Conservation (phyloP, 2,888 invertebrate genomes). For the Tipula confusa region DNA sequence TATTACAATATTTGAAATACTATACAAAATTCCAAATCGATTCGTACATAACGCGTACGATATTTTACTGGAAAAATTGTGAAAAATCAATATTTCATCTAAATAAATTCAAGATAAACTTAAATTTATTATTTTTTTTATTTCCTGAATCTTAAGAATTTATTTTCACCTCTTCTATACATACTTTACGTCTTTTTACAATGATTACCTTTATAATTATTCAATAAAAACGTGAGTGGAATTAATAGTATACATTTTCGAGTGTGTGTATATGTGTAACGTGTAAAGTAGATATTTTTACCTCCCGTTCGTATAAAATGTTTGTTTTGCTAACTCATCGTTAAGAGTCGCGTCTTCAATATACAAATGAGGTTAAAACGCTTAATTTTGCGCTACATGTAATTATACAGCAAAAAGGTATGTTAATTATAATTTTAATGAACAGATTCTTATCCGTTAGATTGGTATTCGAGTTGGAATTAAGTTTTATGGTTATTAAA, state of each 20-base stretch:
- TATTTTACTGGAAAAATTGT: background rate
- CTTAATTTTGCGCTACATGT: background rate
- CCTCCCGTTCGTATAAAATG: background rate
- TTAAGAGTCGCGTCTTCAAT: background rate
- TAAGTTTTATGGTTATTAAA: too few species aligned
- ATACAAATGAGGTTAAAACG: background rate
- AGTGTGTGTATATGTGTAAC: background rate
- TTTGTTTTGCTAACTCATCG: background rate
- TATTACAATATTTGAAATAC: background rate
- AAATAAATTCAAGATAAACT: background rate
- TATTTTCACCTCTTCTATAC: background rate
- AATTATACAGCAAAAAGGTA: too few species aligned
- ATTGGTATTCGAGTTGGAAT: too few species aligned
- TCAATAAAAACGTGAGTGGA: slow-evolving; percentile 25
- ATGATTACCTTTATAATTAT: slow-evolving; percentile 20
- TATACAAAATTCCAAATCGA: background rate
- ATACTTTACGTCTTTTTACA: background rate
- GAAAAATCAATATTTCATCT: background rate
- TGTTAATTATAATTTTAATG: background rate
- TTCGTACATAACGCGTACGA: background rate
- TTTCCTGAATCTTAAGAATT: background rate
- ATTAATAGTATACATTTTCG: background rate
- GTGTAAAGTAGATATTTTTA: background rate
- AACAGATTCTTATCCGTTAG: background rate
- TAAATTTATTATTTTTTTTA: background rate